Percentiles rank a stretch among this genome's conserved stretches.
Evolutionary conservation across 2,888 invertebrate genomes (phyloP).

Genomic region (Ptilodon capucinus): DNA sequence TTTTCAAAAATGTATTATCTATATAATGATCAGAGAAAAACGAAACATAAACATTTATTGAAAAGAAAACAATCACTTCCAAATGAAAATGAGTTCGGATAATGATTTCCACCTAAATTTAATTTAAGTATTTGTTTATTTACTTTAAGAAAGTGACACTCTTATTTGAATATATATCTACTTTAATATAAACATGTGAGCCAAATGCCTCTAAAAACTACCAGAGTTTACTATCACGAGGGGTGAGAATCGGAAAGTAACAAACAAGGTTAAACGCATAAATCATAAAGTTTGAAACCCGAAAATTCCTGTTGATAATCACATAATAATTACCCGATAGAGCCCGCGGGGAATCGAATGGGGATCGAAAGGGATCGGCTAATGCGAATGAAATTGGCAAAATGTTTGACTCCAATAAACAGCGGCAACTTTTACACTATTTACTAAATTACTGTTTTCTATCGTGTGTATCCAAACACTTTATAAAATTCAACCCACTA

Average conservation of each 20-base stretch:
- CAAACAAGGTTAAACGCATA: conserved; percentile 59
- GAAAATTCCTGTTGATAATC: conserved; percentile 71
- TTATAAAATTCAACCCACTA: not conserved
- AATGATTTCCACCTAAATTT: no score
- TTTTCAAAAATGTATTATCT: no score
- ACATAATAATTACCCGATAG: conserved; percentile 70
- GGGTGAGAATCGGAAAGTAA: conserved; percentile 20
- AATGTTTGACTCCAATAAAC: conserved; percentile 9
- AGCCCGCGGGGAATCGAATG: conserved; percentile 51
- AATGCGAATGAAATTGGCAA: conserved; percentile 30
- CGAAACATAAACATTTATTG: no score
- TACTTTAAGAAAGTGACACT: no score
- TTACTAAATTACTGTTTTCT: not conserved
- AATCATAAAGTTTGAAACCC: conserved; percentile 75
- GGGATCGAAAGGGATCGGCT: conserved; percentile 38
- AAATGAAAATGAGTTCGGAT: no score
- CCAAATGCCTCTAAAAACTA: conserved; percentile 21
- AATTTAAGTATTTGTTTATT: no score
- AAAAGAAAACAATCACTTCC: no score
- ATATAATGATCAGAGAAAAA: no score
- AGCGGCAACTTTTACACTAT: not conserved
- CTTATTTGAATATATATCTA: not conserved
- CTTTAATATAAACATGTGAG: not conserved
- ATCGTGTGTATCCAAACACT: not conserved
- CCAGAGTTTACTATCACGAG: conserved; percentile 14